These are phyloP conservation scores for Sciurus niger DNA, from an alignment of 2,113 vertebrate genomes.

Conservation along the genomic window DNA sequence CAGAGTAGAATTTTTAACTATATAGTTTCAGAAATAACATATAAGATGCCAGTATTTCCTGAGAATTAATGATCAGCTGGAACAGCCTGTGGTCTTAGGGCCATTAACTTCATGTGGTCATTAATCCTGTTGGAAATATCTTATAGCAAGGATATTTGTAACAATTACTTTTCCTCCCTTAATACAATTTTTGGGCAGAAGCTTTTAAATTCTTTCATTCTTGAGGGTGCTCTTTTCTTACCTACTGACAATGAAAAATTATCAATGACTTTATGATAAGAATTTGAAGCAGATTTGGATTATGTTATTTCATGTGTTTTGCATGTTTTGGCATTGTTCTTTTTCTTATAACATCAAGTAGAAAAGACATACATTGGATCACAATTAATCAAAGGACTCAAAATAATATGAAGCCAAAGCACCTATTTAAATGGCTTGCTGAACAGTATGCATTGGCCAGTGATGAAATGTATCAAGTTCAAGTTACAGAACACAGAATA, in stretches of 20 bases:
- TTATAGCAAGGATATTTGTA: slow-evolving; percentile 74
- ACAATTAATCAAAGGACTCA: neutral
- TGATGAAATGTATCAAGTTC: slow-evolving; percentile 6
- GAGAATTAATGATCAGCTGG: slow-evolving; percentile 85
- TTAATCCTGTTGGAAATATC: slow-evolving; percentile 86
- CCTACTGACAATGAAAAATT: neutral
- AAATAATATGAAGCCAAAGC: neutral
- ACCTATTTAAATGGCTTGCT: neutral
- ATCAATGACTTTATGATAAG: neutral
- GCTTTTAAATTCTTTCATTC: neutral
- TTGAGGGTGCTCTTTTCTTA: slow-evolving; percentile 42
- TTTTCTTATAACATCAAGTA: neutral
- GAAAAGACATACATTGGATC: neutral
- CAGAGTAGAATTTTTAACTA: slow-evolving; percentile 58
- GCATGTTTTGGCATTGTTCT: neutral
- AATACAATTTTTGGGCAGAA: slow-evolving; percentile 43
- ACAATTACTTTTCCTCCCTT: slow-evolving; percentile 58
- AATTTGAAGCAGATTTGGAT: neutral
- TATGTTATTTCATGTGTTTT: neutral
- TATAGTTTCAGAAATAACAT: slow-evolving; percentile 84
- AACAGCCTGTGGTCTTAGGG: slow-evolving; percentile 83
- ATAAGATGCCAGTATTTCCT: slow-evolving; percentile 70
- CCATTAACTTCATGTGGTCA: slow-evolving; percentile 84
- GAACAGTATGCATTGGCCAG: neutral
- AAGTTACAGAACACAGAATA: neutral